Conservation (phyloP, 2,113 vertebrate genomes). For the Bucco capensis region DNA sequence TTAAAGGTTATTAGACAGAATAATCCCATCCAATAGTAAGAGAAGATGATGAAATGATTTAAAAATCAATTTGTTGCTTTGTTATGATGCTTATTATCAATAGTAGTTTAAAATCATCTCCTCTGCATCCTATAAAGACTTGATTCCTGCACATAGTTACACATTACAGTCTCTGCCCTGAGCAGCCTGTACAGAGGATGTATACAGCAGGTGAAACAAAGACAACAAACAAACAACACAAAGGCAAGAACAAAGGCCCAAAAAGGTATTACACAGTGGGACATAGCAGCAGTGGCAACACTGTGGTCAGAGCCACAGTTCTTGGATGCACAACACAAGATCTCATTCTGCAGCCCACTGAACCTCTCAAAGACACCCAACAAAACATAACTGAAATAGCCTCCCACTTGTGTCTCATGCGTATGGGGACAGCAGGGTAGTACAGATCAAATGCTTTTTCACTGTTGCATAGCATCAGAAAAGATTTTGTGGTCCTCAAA, state of each 20-base stretch:
- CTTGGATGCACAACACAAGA: accelerated
- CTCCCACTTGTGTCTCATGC: not conserved
- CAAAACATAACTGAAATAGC: not conserved
- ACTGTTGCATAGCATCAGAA: not conserved
- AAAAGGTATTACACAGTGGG: not conserved
- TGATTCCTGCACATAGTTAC: not conserved
- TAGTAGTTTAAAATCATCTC: not conserved
- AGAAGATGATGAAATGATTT: not conserved
- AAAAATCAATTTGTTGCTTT: not conserved
- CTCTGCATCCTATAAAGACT: not conserved
- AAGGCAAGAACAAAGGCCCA: not conserved
- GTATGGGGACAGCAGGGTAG: not conserved
- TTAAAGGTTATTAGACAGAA: conserved; percentile 40
- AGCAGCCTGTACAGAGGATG: not conserved
- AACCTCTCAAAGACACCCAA: not conserved
- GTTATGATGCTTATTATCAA: not conserved
- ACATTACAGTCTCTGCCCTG: not conserved
- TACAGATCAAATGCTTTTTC: not conserved
- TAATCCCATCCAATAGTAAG: not conserved
- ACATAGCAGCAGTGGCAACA: not conserved
- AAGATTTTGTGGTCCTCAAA: not conserved
- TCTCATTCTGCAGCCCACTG: accelerated
- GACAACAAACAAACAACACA: too few relatives aligned
- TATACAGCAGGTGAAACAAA: not conserved
- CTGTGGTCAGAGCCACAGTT: accelerated